Evolutionary conservation across 2,797 vertebrate species (phyloP), one percentile per base, ranked within the genome.

Genomic region (Sparidentex hasta): DNA sequence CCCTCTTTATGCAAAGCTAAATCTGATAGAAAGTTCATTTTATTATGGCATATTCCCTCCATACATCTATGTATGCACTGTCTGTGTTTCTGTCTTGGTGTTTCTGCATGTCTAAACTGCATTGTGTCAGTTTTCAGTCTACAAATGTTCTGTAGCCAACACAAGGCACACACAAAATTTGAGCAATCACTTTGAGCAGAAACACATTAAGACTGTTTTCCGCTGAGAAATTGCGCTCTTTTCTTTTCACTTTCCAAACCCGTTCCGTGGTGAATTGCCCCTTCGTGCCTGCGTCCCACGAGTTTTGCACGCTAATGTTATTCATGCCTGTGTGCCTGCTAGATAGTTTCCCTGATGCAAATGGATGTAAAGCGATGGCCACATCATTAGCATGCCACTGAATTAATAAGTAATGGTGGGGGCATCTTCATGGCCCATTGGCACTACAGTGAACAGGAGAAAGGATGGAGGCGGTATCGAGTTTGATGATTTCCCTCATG

Each of bases 401-500:
- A 71, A 61, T 75, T 84, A 66, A 71, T 81, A 76, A 67, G 71
- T 64, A 48, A 84, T 47, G 11, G 59, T 18, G 66, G 62, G 56
- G 56, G 44, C 73, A 56, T 79, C 81, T 90, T 91, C 83, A 90
- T 69, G 84, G 86, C 51, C 82, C 88, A 90, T 86, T 91, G 72
- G 62, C 64, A 64, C 71, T 46, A 46, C 44, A 58, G 21, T 66
- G n/a, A 67, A 41, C 33, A 3, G 21, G 77, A 65, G 21, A 57
- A 75, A 61, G 13, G 80, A 65, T 38, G 44, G 69, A 58, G 73
- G 43, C 21, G 2, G 50, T 27, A 17, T 71, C 52, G 44, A 54
- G 65, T 82, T 71, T 84, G 64, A 83, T 75, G 61, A 86, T 84
- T 87, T 81, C 61, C 38, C 52, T 78, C 25, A 68, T 4, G 3